Base-by-base conservation (phyloP, 2,888 invertebrate species). In the Lithophane leautieri region DNA sequence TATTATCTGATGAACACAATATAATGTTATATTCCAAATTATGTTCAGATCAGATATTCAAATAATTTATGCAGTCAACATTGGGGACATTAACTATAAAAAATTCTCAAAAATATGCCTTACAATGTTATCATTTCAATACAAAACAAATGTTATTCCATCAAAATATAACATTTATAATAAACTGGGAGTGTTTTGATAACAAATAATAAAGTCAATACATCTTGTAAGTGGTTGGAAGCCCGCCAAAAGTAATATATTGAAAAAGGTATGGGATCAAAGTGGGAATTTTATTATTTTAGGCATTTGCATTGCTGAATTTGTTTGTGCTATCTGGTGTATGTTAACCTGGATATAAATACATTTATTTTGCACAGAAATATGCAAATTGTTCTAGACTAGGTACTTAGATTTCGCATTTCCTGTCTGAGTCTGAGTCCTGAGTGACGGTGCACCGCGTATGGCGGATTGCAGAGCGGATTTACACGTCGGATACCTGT, bases 241-340 rank as follows among this genome's bases (percentile, higher is more conserved):
- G 22, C 6, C n/a, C 0, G 87, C 87, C 88, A 88, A 79, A 84
- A 77, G 69, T 78, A 70, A 88, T 87, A 84, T 81, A 79, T 86
- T 65, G 66, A 77, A 75, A 72, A 83, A 88, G 83, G 80, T 87
- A 65, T 16, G 9, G 72, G 76, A 88, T 85, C 89, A 85, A 81
- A 85, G 88, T 79, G 74, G 73, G 52, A 75, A 82, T 88, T 87
- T 86, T 84, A 82, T 86, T 86, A 80, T 87, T 86, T 85, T 75
- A 86, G 77, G 73, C 62, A 86, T 83, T 85, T 76, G 83, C 85
- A 88, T 79, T 72, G 70, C 70, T 70, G 79, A 81, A 73, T 78
- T 70, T 86, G 79, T 88, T 85, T 84, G 76, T 84, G 69, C 79
- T 62, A 81, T 82, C 81, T 86, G 88, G 79, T 78, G 34, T 68